Base-by-base conservation (phyloP, 2,797 vertebrate genomes). In the Tenualosa thibaudeaui region DNA sequence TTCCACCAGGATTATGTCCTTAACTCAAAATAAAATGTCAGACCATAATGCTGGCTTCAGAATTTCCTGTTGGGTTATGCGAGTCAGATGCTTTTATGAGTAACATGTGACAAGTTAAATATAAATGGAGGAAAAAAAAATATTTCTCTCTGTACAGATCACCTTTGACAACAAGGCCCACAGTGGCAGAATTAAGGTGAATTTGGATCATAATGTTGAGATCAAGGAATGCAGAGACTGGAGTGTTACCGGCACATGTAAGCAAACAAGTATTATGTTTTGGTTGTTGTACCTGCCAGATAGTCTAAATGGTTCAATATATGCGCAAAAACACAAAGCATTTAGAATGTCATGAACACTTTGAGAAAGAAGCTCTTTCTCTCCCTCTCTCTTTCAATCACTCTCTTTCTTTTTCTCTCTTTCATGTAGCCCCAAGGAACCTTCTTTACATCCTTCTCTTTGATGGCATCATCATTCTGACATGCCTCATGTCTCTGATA, bases 101-200 rank as follows among this genome's bases (percentile, higher is more conserved):
- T 19, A 78, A 9, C 71, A 78, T 78, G 71, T 78, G 71, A 43
- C 71, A 1, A 78, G 71, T 78, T 78, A 78, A 78, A 78, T 78
- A 78, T 78, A 78, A 46, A 78, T 78, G 40, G 53, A 19, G 46
- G 31, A 71, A 75, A 40, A 71, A 37, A 40, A 40, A 46, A 31
- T 60, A 3, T 60, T 1, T 75, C 31, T 58, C 9, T 89, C 43
- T 85, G 83, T 82, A 91, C 91, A 99, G 98, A 97, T 98, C 89
- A 93, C 93, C 19, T 98, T 98, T 85, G 93, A 97, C 93, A 99
- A 99, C 90, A 93, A 94, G 90, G 97, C 93, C 85, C 97, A 99
- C 89, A 99, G 97, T 81, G 98, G 97, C 91, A 95, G 96, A 93
- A 97, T 99, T 87, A 98, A 96, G 93, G 93, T 99, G 68, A 94